Percentiles rank a stretch among this genome's conserved stretches.
These are phyloP conservation scores for Labia minor DNA, from an alignment of 2,888 invertebrate genomes.

Conservation along the genomic window DNA sequence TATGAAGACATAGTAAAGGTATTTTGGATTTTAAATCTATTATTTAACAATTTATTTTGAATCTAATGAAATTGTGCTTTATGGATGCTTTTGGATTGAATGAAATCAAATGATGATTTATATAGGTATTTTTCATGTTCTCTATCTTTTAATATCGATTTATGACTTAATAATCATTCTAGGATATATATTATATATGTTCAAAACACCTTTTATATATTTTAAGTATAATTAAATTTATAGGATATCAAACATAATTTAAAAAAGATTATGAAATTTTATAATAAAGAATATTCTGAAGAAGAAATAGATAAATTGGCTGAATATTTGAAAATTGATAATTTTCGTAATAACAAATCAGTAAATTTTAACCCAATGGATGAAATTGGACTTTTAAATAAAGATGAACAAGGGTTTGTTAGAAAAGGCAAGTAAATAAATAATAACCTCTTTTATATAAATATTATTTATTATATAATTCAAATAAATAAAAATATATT, in stretches of 20 bases:
- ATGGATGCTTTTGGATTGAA: no score
- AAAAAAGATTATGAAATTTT: conserved; percentile 48
- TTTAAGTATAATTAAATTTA: background rate
- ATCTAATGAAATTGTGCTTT: background rate
- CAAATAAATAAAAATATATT: no score
- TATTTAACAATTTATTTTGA: background rate
- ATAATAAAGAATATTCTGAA: conserved; percentile 44
- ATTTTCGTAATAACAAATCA: conserved; percentile 69
- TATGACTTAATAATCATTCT: no score
- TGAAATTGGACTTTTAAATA: conserved; percentile 47
- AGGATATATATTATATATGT: no score
- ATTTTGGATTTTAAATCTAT: conserved; percentile 21
- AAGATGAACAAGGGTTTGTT: conserved; percentile 52
- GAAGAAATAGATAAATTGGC: conserved; percentile 50
- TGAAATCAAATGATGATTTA: no score
- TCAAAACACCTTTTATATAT: no score
- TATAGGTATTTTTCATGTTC: no score
- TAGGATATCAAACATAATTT: conserved; percentile 51
- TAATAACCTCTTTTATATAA: background rate
- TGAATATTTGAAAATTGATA: conserved; percentile 65
- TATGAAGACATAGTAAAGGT: conserved; percentile 69
- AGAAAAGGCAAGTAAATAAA: conserved; percentile 45
- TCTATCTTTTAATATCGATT: no score
- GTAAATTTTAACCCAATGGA: conserved; percentile 60
- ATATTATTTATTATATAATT: no score